Percentiles rank a stretch among this genome's conserved stretches.
Conservation (phyloP, 92 coral and sea anemone genomes). For the Phymanthus crucifer region DNA sequence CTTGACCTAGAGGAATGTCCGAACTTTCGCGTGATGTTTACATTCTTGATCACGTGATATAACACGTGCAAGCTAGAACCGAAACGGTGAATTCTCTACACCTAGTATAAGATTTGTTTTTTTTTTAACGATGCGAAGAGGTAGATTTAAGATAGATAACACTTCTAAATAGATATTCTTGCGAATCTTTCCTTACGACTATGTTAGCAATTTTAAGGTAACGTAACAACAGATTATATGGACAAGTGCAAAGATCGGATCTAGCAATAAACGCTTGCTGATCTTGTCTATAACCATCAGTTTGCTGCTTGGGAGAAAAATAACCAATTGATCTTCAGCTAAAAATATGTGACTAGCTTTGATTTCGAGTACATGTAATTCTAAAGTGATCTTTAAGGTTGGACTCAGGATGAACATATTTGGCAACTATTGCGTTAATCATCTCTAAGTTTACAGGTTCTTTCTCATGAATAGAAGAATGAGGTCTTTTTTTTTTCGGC, state of each 20-base stretch:
- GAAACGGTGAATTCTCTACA: neutral
- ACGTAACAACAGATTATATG: neutral
- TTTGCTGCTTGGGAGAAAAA: neutral
- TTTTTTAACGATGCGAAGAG: neutral
- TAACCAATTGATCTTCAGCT: neutral
- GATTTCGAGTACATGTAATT: neutral
- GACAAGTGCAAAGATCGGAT: neutral
- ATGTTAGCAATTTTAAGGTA: neutral
- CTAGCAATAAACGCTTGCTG: neutral
- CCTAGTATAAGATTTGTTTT: neutral
- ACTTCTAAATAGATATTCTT: neutral
- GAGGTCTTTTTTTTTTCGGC: neutral
- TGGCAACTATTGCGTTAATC: neutral
- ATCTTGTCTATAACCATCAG: neutral
- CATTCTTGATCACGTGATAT: no score
- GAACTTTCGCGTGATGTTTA: no score
- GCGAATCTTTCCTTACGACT: neutral
- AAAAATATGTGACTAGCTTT: neutral
- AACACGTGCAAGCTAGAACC: no score
- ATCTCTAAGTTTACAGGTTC: neutral
- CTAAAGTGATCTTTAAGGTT: no score
- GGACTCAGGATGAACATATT: neutral
- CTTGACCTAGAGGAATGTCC: no score
- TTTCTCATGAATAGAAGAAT: neutral
- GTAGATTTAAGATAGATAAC: no score